Percentiles rank a stretch among this genome's conserved stretches.
These are phyloP conservation scores for Arrhopalites spinosus DNA, from an alignment of 2,888 invertebrate species.

Conservation along the genomic window DNA sequence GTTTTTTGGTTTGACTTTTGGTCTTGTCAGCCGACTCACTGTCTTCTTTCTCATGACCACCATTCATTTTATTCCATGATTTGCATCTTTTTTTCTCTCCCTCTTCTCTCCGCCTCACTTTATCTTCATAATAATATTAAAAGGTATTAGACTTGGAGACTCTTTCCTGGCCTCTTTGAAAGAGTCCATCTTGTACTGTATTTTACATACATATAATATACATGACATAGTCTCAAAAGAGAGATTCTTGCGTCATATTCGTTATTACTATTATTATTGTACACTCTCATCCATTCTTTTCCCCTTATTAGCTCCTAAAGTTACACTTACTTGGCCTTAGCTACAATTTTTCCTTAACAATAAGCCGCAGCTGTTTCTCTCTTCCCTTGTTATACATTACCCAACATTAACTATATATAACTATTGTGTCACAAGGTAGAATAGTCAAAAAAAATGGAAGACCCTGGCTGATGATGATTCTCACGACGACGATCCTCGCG, in stretches of 20 bases:
- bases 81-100: constrained; percentile 33
- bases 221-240: neutral
- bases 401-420: neutral
- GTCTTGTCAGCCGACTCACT: constrained; percentile 3
- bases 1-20: no score
- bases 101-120: neutral
- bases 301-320: neutral
- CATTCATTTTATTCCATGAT: constrained; percentile 41
- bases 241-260: neutral
- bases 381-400: neutral
- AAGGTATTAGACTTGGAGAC: neutral
- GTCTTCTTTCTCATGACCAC: neutral
- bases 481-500: neutral
- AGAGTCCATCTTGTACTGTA: neutral
- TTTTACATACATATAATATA: neutral
- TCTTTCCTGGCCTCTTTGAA: neutral
- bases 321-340: neutral
- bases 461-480: neutral
- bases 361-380: neutral
- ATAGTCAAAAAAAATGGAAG: neutral
- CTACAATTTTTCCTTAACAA: neutral
- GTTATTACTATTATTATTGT: no score
- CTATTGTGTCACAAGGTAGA: no score
- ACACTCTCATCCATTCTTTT: no score
- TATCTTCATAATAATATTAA: neutral